phyloP scores from a whole-genome alignment of 2,888 invertebrate species.

The Drosophila ustulata region DNA sequence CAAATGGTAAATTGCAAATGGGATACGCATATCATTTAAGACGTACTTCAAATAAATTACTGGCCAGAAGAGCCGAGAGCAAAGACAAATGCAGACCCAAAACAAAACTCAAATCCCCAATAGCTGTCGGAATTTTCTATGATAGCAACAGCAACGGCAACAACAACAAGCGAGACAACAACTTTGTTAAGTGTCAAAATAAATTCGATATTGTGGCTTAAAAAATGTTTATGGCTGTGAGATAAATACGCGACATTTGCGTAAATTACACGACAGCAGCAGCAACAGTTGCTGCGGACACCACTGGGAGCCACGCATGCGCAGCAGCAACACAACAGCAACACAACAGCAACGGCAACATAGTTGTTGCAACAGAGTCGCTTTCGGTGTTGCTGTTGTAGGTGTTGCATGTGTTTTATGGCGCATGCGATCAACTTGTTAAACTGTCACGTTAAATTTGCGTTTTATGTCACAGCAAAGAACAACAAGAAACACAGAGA shows the following conservation, averaged over 20 bases:
- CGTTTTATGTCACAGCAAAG: slow-evolving; percentile 68
- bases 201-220: slow-evolving; percentile 81
- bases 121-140: slow-evolving; percentile 54
- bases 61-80: slow-evolving; percentile 32
- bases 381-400: slow-evolving; percentile 59
- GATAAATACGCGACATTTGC: slow-evolving; percentile 81
- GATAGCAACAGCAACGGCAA: slow-evolving; percentile 56
- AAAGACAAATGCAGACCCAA: slow-evolving; percentile 26
- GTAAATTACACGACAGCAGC: slow-evolving; percentile 79
- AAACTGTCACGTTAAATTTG: slow-evolving; percentile 81
- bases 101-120: slow-evolving; percentile 31
- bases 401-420: slow-evolving; percentile 81
- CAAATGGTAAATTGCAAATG: slow-evolving; percentile 56
- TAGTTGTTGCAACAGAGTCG: slow-evolving; percentile 27
- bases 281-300: slow-evolving; percentile 22
- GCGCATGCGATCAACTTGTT: slow-evolving; percentile 79
- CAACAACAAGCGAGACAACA: slow-evolving; percentile 63
- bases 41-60: slow-evolving; percentile 72
- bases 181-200: slow-evolving; percentile 81
- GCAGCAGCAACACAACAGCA: slow-evolving; percentile 28
- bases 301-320: slow-evolving; percentile 2
- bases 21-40: slow-evolving; percentile 76
- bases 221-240: slow-evolving; percentile 79
- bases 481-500: slow-evolving; percentile 28
- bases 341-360: slow-evolving; percentile 42